Evolutionary conservation across 2,888 invertebrate genomes (phyloP), one percentile per base, ranked within the genome.

Genomic region (Spilosoma lubricipeda): DNA sequence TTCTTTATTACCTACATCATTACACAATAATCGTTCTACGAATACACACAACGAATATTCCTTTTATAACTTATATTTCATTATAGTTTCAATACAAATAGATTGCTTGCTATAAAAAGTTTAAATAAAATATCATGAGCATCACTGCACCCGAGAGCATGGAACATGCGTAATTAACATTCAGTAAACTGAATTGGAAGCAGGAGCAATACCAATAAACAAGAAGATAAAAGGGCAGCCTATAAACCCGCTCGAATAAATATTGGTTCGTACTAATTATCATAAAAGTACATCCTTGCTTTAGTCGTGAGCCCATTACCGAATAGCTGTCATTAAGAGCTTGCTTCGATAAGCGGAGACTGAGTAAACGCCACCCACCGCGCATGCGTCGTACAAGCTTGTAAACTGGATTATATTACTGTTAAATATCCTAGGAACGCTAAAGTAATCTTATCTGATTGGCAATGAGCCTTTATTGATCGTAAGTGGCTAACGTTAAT

Each of bases 251-350:
- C 90, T 89, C 88, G 88, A 91, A 93, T 93, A 93, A 94, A 94
- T 94, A 94, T 92, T 92, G 91, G 90, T 92, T 90, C 90, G 89
- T 87, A 92, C 93, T 94, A 93, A 94, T 94, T 94, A 95, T 93
- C 94, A 93, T 94, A 94, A 94, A 92, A 92, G 92, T 92, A 91
- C 90, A 91, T 92, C 89, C 90, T 90, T 89, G 86, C 87, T 87
- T 88, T 87, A 88, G 89, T 90, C 89, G 90, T 88, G 91, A 88
- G 89, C 89, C 91, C 90, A 92, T 93, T 94, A 93, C 93, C 91
- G 88, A 94, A 94, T 92, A 93, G 92, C 93, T 91, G 93, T 93
- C 93, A 93, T 94, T 93, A 94, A 90, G 89, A 87, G 87, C 88
- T 84, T 87, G 86, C 86, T 82, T 84, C 85, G 92, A 90, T 92